phyloP scores from a whole-genome alignment of 1,140 invertebrate genomes.

The Sitobion miscanthi region DNA sequence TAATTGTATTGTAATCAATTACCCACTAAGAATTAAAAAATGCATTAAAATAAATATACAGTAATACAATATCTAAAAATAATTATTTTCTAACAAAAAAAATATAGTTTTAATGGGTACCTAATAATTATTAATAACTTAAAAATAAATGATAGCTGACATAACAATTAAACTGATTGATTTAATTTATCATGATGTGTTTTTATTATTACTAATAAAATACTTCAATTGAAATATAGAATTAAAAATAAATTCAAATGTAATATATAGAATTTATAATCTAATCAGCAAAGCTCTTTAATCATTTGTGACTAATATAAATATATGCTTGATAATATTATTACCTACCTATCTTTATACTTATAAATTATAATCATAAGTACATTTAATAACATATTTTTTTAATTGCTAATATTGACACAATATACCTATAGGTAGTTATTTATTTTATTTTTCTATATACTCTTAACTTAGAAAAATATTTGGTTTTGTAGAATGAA shows the following conservation, averaged over 20 bases:
- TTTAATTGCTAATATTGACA: not conserved
- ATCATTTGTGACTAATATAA: not conserved
- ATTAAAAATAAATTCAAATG: not conserved
- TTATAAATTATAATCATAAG: too few relatives aligned
- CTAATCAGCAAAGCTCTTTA: not conserved
- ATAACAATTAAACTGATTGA: not conserved
- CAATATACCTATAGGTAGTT: not conserved
- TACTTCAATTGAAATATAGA: not conserved
- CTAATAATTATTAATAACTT: not conserved
- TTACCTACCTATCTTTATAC: not conserved
- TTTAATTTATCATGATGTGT: not conserved
- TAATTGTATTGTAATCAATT: not conserved
- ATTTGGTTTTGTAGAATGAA: conserved; percentile 68
- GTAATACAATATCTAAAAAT: not conserved
- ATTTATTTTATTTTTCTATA: not conserved
- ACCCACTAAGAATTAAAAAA: not conserved
- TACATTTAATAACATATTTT: not conserved
- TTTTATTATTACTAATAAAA: not conserved
- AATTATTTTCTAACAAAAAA: too few relatives aligned
- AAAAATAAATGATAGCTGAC: not conserved
- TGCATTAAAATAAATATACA: not conserved
- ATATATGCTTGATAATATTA: not conserved
- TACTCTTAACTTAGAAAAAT: not conserved
- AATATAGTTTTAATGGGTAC: too few relatives aligned
- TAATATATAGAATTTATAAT: not conserved